phyloP scores from a whole-genome alignment of 2,113 vertebrate species.

The Mystacornis crossleyi region DNA sequence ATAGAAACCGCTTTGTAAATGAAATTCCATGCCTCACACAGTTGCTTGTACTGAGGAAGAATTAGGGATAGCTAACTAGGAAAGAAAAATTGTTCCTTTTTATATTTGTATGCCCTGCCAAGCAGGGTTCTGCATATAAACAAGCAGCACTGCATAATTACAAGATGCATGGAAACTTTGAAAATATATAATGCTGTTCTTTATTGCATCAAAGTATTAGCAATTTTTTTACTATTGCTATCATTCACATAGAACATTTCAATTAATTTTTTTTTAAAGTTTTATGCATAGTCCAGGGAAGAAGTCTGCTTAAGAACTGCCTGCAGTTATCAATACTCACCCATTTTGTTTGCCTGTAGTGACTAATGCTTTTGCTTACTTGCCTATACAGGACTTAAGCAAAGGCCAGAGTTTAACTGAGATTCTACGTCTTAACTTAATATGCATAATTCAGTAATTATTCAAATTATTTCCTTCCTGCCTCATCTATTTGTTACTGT shows the following conservation, averaged over 20 bases:
- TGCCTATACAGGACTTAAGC: neutral
- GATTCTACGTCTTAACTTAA: neutral
- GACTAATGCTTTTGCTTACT: neutral
- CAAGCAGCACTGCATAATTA: neutral
- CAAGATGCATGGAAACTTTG: neutral
- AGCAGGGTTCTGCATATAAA: neutral
- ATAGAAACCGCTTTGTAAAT: neutral
- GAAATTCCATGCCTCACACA: neutral
- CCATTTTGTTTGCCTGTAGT: neutral
- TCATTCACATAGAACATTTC: neutral
- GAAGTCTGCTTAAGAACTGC: neutral
- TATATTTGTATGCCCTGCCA: neutral
- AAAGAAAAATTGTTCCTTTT: neutral
- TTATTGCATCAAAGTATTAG: neutral
- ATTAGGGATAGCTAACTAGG: neutral
- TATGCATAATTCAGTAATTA: constrained; percentile 14
- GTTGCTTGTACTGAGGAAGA: neutral
- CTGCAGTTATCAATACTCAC: neutral
- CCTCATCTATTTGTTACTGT: constrained; percentile 28
- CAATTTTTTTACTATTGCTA: neutral
- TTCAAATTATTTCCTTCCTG: constrained; percentile 33
- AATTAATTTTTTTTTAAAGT: neutral
- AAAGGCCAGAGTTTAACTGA: neutral
- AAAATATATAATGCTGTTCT: neutral
- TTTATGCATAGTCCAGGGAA: neutral